phyloP scores from a whole-genome alignment of 2,888 invertebrate genomes.

The Amphipyra tragopoginis region DNA sequence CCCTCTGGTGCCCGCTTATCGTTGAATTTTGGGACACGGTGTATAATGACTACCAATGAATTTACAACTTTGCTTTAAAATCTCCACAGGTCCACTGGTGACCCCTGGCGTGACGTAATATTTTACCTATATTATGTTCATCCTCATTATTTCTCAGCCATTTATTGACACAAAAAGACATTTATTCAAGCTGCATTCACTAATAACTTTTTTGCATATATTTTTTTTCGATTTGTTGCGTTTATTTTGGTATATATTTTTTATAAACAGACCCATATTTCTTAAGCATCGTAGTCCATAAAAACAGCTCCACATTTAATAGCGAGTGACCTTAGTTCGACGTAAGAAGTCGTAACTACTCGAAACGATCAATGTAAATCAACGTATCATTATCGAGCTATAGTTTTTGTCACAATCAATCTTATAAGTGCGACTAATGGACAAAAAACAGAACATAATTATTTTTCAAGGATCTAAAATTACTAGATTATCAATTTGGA shows the following conservation, averaged over 20 bases:
- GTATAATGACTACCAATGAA: no score
- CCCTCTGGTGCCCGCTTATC: no score
- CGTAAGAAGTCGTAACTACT: constrained; percentile 17
- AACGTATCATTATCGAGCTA: constrained; percentile 43
- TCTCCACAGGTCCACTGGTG: background rate
- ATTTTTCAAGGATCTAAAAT: constrained; percentile 23
- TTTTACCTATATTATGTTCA: no score
- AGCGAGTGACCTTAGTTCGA: constrained; percentile 34
- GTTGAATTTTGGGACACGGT: no score
- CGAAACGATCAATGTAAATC: constrained; percentile 44
- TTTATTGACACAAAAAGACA: background rate
- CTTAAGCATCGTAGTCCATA: constrained; percentile 3
- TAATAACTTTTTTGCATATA: background rate
- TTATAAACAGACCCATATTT: constrained; percentile 21
- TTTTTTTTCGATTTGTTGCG: background rate
- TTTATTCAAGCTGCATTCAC: background rate
- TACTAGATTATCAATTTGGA: background rate
- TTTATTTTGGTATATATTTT: constrained; percentile 18
- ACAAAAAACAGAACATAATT: constrained; percentile 40
- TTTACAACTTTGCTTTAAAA: no score
- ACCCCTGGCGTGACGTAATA: background rate
- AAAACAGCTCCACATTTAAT: constrained; percentile 42
- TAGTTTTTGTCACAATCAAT: constrained; percentile 48
- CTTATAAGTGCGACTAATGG: constrained; percentile 21
- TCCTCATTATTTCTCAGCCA: background rate